These are phyloP conservation scores for Mylabris phalerata DNA, from an alignment of 1,140 invertebrate species.

Conservation along the genomic window DNA sequence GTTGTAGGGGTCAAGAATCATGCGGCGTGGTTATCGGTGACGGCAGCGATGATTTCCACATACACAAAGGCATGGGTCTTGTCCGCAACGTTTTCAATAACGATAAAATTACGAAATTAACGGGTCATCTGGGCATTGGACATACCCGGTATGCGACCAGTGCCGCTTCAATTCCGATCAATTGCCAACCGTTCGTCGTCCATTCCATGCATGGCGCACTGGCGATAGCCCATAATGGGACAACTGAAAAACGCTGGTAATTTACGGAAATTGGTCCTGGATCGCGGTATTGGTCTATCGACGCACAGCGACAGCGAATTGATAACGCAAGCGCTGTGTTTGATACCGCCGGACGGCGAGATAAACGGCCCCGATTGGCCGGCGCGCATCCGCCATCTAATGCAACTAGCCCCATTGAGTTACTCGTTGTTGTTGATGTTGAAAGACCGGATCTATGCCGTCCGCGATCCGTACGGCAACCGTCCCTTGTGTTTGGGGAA, in stretches of 20 bases:
- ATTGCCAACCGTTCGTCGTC: constrained; percentile 96
- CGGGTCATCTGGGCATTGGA: constrained; percentile 89
- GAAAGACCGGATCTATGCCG: constrained; percentile 88
- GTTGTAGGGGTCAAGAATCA: constrained; percentile 83
- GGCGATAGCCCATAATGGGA: constrained; percentile 94
- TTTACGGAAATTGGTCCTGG: constrained; percentile 76
- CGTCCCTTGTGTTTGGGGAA: constrained; percentile 90
- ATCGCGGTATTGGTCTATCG: constrained; percentile 84
- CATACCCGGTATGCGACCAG: constrained; percentile 92
- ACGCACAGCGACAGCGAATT: constrained; percentile 94
- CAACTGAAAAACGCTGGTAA: constrained; percentile 89
- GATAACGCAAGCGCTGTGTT: constrained; percentile 90
- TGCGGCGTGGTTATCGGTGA: constrained; percentile 91
- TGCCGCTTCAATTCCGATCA: constrained; percentile 84
- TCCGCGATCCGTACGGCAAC: constrained; percentile 93
- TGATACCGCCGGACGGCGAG: constrained; percentile 84
- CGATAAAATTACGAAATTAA: constrained; percentile 76
- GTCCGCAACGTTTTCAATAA: constrained; percentile 90
- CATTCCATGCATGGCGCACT: constrained; percentile 90
- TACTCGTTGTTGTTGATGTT: constrained; percentile 93
- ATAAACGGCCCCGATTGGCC: constrained; percentile 85
- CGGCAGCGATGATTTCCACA: constrained; percentile 71
- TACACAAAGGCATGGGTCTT: constrained; percentile 92
- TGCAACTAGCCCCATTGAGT: constrained; percentile 82
- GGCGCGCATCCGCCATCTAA: constrained; percentile 82